Evolutionary conservation across 2,797 vertebrate genomes (phyloP), one percentile per base, ranked within the genome.

Genomic region (Lithobates pipiens): DNA sequence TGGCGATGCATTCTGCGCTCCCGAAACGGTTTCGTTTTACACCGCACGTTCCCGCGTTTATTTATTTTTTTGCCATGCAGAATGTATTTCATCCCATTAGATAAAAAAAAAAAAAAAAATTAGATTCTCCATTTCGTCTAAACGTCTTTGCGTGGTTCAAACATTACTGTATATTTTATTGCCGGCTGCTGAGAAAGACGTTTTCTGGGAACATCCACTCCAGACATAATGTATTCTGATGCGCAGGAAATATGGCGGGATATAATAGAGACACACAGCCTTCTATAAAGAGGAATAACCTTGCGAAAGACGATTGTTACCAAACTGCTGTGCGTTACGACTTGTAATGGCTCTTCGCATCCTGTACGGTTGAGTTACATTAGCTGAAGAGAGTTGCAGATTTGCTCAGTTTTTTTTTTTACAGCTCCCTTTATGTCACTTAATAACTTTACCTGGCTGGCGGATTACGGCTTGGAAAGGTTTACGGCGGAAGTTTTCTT

Each of bases 211-310:
- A 78, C 80, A 73, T 82, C 74, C 29, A 82, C 65, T 82, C 23
- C 54, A 86, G 50, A 72, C 39, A 73, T 86, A 82, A 77, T 82
- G 34, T 72, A 82, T 86, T 82, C 80, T 67, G 85, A 86, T 86
- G 68, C 70, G 72, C 74, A 73, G 85, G 75, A 86, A 86, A 86
- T 82, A 78, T 83, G 74, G 54, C 29, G n/a, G 77, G 85, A 71
- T 77, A 73, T 86, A 86, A 86, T 86, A 77, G 75, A 77, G 80
- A 82, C 32, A 57, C 85, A 82, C 54, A 77, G 75, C 80, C 74
- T 77, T 86, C 80, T 61, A 86, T 86, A 86, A 86, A 86, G 46
- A 32, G 77, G 79, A 80, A 85, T 85, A 85, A 85, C 84, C 84
- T 85, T 85, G 77, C 65, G 42, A 82, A 77, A 82, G 85, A 29